These are phyloP conservation scores for Synanthedon formicaeformis DNA, from an alignment of 2,888 invertebrate genomes.

Conservation along the genomic window DNA sequence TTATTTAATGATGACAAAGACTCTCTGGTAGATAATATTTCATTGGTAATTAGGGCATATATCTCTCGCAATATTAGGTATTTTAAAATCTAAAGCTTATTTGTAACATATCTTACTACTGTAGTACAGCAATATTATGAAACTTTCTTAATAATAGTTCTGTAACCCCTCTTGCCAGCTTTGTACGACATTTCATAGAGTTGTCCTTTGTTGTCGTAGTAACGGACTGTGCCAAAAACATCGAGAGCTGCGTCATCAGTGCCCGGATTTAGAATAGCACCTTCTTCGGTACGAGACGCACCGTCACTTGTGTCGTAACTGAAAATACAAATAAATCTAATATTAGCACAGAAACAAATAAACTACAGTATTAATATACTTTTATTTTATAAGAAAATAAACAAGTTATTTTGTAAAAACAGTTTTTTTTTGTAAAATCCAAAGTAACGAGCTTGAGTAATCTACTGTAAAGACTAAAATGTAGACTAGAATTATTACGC, in stretches of 20 bases:
- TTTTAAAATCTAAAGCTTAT: no score
- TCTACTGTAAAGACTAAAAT: no score
- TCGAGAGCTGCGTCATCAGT: slow-evolving; percentile 47
- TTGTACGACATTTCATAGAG: slow-evolving; percentile 65
- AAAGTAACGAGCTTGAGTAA: no score
- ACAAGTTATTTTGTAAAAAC: background rate
- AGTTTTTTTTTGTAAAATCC: no score
- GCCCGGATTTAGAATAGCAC: slow-evolving; percentile 42
- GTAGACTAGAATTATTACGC: no score
- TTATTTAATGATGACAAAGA: no score
- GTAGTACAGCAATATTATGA: slow-evolving; percentile 14
- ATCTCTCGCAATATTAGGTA: slow-evolving; percentile 8
- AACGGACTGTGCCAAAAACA: slow-evolving; percentile 55
- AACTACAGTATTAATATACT: slow-evolving; percentile 7
- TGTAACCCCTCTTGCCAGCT: slow-evolving; percentile 60
- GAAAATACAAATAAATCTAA: slow-evolving; percentile 7
- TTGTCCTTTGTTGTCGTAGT: slow-evolving; percentile 59
- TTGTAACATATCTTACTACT: no score
- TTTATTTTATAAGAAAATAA: background rate
- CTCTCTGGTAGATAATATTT: no score
- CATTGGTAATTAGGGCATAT: slow-evolving; percentile 2
- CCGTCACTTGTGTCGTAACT: slow-evolving; percentile 68
- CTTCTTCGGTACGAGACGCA: slow-evolving; percentile 62
- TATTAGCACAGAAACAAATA: slow-evolving; percentile 10
- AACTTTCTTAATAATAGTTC: slow-evolving; percentile 55